Evolutionary conservation across 1,140 invertebrate genomes (phyloP).

Genomic region (Xylocopa sonorina): DNA sequence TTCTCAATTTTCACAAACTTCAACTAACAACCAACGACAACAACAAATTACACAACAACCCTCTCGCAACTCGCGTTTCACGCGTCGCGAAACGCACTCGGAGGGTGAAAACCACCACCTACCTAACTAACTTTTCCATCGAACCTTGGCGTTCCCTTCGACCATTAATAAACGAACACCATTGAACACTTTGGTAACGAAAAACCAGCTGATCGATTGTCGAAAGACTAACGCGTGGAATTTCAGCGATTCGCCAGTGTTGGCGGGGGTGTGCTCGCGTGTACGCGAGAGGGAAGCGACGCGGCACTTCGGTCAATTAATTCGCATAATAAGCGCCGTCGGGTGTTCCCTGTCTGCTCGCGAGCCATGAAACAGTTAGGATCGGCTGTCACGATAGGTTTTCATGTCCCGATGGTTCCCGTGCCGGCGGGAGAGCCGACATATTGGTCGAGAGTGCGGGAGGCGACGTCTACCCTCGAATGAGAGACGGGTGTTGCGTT

Average conservation of each 20-base stretch:
- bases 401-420: conserved; percentile 66
- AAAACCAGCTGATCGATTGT: too few relatives aligned
- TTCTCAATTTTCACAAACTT: too few relatives aligned
- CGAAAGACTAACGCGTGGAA: too few relatives aligned
- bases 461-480: conserved; percentile 68
- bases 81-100: conserved; percentile 64
- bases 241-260: too few relatives aligned
- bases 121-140: too few relatives aligned
- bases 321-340: conserved; percentile 33
- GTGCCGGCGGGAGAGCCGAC: conserved; percentile 56
- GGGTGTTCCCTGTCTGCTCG: conserved; percentile 20
- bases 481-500: conserved; percentile 74
- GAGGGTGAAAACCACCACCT: conserved; percentile 64
- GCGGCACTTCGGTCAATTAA: conserved; percentile 24
- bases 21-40: conserved; percentile 64
- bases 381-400: conserved; percentile 68
- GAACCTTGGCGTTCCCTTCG: conserved; percentile 15
- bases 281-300: not conserved
- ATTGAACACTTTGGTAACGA: too few relatives aligned
- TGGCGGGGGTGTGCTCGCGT: too few relatives aligned
- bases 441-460: conserved; percentile 63
- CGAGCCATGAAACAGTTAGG: conserved; percentile 59
- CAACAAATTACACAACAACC: conserved; percentile 66
- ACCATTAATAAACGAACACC: too few relatives aligned
- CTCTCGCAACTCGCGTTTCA: conserved; percentile 61